Base-by-base conservation (phyloP, 2,888 invertebrate genomes). In the Aporophyla lueneburgensis region DNA sequence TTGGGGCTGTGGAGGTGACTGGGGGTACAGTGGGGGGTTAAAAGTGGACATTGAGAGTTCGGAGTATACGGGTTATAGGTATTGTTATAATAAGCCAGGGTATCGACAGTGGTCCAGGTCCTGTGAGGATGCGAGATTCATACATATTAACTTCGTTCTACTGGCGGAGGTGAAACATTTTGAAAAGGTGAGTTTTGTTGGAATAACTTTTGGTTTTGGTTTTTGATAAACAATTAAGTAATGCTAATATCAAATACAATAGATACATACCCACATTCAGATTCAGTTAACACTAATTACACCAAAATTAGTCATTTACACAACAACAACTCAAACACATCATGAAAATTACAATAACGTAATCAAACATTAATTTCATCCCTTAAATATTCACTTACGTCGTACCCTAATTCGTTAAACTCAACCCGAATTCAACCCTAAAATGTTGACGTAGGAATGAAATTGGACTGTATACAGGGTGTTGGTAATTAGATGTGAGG, bases 101-200 rank as follows among this genome's bases (percentile, higher is more conserved):
- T 95, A 92, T 61, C 91, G 96, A 82, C 89, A 94, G 71, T 94
- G 92, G 78, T 91, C 96, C 58, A 93, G 96, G 74, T 97, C 96
- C 78, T 95, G 96, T 86, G 97, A 97, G 86, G 97, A 97, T 89
- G 97, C 97, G 16, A 95, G 97, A 84, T 98, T 97, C 92, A 96
- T 98, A 88, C 97, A 97, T 91, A 96, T 98, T 89, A 97, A 97
- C 92, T 97, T 96, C 91, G 94, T 97, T 80, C 96, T 98, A 84
- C 94, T 97, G 89, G 97, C 97, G 16, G 97, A 97, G 89, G 96
- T 98, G 83, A 95, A 93, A 78, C 96, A 96, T 91, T 98, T 98
- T 91, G 98, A 98, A 93, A 96, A 97, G 97, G 98, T 98, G 93
- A 96, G 96, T 92, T 56, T n/a, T 69, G 43, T 43, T 59, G 14